A percentile compares a stretch with the other conserved stretches of the same genome.
These are phyloP conservation scores for Graptemys geographica DNA, from an alignment of 2,797 vertebrate genomes.

Conservation along the genomic window DNA sequence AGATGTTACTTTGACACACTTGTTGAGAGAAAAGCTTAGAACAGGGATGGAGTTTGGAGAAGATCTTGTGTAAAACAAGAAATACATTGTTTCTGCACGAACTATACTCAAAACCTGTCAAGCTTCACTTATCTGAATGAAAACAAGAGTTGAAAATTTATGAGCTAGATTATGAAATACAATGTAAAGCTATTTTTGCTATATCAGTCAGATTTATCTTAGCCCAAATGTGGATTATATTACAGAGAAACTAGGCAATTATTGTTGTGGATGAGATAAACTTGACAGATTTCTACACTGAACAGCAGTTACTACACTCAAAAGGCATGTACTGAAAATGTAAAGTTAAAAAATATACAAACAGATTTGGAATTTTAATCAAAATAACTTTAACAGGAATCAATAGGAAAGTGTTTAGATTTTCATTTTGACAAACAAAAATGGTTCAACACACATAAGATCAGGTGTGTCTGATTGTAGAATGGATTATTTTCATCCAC, in stretches of 20 bases:
- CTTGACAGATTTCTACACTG: background rate
- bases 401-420: background rate
- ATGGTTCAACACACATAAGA: background rate
- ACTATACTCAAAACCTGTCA: background rate
- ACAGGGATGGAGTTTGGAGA: background rate
- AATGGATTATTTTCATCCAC: background rate
- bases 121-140: slow-evolving; percentile 27
- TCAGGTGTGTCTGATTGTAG: background rate
- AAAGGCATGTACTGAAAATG: background rate
- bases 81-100: background rate
- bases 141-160: slow-evolving; percentile 11
- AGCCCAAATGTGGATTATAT: background rate
- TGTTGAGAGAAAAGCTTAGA: background rate
- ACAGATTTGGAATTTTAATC: slow-evolving; percentile 19
- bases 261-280: background rate
- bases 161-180: slow-evolving; percentile 30
- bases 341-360: background rate
- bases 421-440: slow-evolving; percentile 4
- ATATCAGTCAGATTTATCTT: slow-evolving; percentile 19
- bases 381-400: background rate
- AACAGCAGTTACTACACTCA: background rate
- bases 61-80: background rate
- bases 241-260: slow-evolving; percentile 33
- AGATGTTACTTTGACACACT: background rate
- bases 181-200: background rate